Conservation (phyloP, 2,113 vertebrate species). For the Fregata magnificens region DNA sequence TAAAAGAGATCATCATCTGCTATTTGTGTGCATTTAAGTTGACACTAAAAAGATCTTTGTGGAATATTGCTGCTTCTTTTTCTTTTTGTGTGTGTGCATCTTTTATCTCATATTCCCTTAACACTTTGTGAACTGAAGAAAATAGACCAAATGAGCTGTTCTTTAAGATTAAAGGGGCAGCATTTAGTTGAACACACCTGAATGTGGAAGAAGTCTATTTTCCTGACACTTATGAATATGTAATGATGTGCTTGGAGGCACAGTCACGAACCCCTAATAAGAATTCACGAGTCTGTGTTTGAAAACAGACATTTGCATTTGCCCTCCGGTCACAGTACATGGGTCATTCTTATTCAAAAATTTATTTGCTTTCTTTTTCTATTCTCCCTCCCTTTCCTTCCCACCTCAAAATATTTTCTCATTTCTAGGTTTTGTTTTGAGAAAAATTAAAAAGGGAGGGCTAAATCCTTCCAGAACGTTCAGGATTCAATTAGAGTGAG, state of each 20-base stretch:
- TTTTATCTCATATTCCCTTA: conserved; percentile 78
- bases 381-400: conserved; percentile 2
- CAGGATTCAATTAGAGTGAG: conserved; percentile 34
- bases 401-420: conserved; percentile 49
- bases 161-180: conserved; percentile 54
- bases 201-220: conserved; percentile 58
- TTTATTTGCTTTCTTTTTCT: conserved; percentile 66
- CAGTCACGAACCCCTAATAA: conserved; percentile 67
- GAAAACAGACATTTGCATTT: conserved; percentile 78
- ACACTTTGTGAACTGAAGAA: conserved; percentile 76
- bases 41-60: conserved; percentile 86
- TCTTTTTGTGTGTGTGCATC: conserved; percentile 59
- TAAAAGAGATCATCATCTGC: conserved; percentile 86
- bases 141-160: conserved; percentile 51
- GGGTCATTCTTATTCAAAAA: conserved; percentile 74
- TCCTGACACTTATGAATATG: conserved; percentile 67
- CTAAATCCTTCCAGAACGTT: conserved; percentile 19
- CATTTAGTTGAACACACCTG: conserved; percentile 62
- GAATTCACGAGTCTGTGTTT: conserved; percentile 74
- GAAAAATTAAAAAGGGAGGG: conserved; percentile 30
- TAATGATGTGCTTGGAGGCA: conserved; percentile 67
- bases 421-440: conserved; percentile 52
- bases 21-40: conserved; percentile 87
- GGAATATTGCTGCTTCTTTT: conserved; percentile 65
- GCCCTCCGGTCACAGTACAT: conserved; percentile 71